These are phyloP conservation scores for Odontesthes bonariensis DNA, from an alignment of 2,113 vertebrate species.

Conservation along the genomic window DNA sequence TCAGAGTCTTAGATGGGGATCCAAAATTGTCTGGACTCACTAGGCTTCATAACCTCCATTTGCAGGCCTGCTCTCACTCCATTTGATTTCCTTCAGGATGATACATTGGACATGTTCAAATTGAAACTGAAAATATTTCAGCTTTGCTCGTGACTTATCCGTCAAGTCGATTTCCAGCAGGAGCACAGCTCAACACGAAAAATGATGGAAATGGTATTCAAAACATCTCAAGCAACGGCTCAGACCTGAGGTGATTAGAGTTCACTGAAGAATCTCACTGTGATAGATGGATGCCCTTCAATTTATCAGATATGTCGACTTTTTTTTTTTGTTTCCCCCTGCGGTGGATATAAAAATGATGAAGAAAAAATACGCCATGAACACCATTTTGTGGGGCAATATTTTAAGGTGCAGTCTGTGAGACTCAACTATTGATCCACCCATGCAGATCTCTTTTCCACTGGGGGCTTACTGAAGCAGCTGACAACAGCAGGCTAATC, in stretches of 20 bases:
- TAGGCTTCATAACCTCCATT: slow-evolving; percentile 33
- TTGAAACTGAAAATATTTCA: slow-evolving; percentile 63
- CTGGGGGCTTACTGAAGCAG: slow-evolving; percentile 48
- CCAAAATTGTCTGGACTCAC: slow-evolving; percentile 39
- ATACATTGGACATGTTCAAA: slow-evolving; percentile 64
- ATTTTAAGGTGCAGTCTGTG: slow-evolving; percentile 49
- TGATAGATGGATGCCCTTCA: slow-evolving; percentile 52
- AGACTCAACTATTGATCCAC: slow-evolving; percentile 54
- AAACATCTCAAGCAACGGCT: slow-evolving; percentile 51
- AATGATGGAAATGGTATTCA: slow-evolving; percentile 43
- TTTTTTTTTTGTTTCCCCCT: background rate
- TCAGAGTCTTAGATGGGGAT: slow-evolving; percentile 16
- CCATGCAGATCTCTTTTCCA: slow-evolving; percentile 52
- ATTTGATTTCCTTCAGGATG: slow-evolving; percentile 64
- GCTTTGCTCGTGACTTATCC: slow-evolving; percentile 50
- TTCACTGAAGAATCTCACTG: slow-evolving; percentile 44
- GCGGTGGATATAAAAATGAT: slow-evolving; percentile 44
- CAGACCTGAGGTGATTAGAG: slow-evolving; percentile 56
- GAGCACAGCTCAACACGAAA: slow-evolving; percentile 18
- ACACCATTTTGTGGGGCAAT: slow-evolving; percentile 13
- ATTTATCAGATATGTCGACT: slow-evolving; percentile 48
- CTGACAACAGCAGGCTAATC: slow-evolving; percentile 59
- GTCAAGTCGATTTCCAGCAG: slow-evolving; percentile 52
- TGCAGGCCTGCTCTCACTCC: slow-evolving; percentile 40
- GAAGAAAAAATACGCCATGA: slow-evolving; percentile 1